Percentiles rank a stretch among this genome's conserved stretches.
Evolutionary conservation across 2,888 invertebrate genomes (phyloP).

Genomic region (Drosophila tanythrix): DNA sequence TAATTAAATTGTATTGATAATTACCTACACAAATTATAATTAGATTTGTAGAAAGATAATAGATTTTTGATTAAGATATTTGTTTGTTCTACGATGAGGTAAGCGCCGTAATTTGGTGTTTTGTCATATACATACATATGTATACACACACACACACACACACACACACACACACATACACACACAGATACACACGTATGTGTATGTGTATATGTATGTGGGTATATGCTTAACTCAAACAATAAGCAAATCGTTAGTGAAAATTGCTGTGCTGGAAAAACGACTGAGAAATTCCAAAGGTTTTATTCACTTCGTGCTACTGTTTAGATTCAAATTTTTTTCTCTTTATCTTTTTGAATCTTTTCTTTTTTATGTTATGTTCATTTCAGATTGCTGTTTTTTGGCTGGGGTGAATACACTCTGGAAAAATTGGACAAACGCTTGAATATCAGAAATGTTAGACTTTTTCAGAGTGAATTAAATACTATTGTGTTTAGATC

Average conservation of each 20-base stretch:
- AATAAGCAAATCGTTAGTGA: conserved; percentile 19
- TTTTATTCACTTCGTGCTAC: conserved; percentile 62
- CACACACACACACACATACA: not conserved
- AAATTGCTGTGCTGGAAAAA: conserved; percentile 8
- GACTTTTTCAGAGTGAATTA: not conserved
- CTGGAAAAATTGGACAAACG: not conserved
- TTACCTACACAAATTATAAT: not conserved
- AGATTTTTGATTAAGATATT: not conserved
- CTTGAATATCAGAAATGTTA: not conserved
- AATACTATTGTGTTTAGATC: not conserved
- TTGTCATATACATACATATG: not conserved
- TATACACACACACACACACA: not conserved
- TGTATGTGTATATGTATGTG: conserved; percentile 1
- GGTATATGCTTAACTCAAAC: conserved; percentile 15
- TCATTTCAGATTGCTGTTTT: conserved; percentile 12
- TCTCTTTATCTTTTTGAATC: conserved; percentile 7
- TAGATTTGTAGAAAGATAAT: not conserved
- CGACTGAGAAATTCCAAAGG: conserved; percentile 65
- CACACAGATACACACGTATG: not conserved
- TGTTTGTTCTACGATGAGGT: conserved; percentile 25
- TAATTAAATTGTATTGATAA: not conserved
- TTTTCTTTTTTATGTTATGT: not conserved
- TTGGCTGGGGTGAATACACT: conserved; percentile 13
- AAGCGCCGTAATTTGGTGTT: not conserved
- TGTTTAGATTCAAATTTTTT: conserved; percentile 45